Evolutionary conservation across 2,797 vertebrate genomes (phyloP).

Genomic region (Crenuchus spilurus): DNA sequence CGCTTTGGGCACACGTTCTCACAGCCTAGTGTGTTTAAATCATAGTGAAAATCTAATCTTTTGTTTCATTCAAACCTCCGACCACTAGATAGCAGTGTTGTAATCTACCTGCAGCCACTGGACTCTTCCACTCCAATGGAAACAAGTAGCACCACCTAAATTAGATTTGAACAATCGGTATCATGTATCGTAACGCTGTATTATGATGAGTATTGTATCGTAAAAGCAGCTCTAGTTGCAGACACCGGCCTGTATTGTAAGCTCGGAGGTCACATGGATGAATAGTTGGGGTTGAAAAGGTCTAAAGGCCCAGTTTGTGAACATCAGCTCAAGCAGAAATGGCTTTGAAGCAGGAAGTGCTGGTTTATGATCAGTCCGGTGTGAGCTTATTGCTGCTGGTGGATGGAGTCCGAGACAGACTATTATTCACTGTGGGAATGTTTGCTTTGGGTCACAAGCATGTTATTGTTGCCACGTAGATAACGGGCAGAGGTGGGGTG

Average conservation of each 20-base stretch:
- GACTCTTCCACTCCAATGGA: too few species aligned
- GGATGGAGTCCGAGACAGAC: conserved; percentile 82
- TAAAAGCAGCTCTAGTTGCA: too few species aligned
- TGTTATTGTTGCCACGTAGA: conserved; percentile 92
- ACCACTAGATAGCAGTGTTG: too few species aligned
- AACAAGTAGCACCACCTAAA: too few species aligned
- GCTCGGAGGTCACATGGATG: conserved; percentile 3
- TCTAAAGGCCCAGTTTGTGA: conserved; percentile 18
- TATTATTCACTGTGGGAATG: conserved; percentile 93
- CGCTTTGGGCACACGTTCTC: too few species aligned
- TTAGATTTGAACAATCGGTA: too few species aligned
- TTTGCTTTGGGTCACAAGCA: conserved; percentile 94
- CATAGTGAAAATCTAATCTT: too few species aligned
- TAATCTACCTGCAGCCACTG: too few species aligned
- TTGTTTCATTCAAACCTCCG: too few species aligned
- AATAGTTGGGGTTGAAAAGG: conserved; percentile 5
- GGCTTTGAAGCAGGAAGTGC: conserved; percentile 82
- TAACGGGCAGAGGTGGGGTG: conserved; percentile 64
- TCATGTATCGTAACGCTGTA: too few species aligned
- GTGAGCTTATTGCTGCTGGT: conserved; percentile 80
- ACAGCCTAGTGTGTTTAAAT: too few species aligned
- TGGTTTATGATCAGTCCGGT: conserved; percentile 82
- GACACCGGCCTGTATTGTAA: neutral
- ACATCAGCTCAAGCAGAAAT: conserved; percentile 52
- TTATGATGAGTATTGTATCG: too few species aligned